phyloP scores from a whole-genome alignment of 2,797 vertebrate species.

The Varecia variegata region DNA sequence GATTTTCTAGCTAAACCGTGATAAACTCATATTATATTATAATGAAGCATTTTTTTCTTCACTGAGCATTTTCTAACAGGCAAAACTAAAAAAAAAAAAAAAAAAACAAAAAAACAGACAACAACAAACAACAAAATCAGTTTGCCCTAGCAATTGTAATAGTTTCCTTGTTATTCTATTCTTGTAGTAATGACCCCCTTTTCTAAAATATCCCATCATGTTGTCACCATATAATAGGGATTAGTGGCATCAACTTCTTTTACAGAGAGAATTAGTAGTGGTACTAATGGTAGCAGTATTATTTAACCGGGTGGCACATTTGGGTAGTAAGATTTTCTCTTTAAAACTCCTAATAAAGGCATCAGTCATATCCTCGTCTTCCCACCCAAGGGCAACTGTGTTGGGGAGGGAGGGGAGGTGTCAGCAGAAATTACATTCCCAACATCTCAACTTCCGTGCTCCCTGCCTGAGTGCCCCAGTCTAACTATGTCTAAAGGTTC shows the following conservation, averaged over 20 bases:
- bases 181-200: not conserved
- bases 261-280: not conserved
- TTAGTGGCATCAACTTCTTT: not conserved
- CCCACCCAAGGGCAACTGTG: not conserved
- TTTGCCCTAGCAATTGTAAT: not conserved
- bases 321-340: not conserved
- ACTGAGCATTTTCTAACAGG: slow-evolving; percentile 3
- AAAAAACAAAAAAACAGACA: not conserved
- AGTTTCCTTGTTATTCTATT: not conserved
- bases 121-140: not conserved
- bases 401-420: not conserved
- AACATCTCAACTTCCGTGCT: not conserved
- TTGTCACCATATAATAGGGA: not conserved
- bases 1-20: not conserved
- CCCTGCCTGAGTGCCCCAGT: not conserved
- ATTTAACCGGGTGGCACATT: not conserved
- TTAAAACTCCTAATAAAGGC: not conserved
- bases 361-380: not conserved
- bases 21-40: not conserved
- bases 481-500: not conserved
- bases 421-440: not conserved
- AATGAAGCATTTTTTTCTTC: not conserved
- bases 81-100: not conserved
- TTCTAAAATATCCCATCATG: not conserved
- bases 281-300: too few species aligned